These are phyloP conservation scores for Hexactinellida sp. DNA, from an alignment of 37 sponge, comb jelly and placozoan genomes.

Conservation along the genomic window DNA sequence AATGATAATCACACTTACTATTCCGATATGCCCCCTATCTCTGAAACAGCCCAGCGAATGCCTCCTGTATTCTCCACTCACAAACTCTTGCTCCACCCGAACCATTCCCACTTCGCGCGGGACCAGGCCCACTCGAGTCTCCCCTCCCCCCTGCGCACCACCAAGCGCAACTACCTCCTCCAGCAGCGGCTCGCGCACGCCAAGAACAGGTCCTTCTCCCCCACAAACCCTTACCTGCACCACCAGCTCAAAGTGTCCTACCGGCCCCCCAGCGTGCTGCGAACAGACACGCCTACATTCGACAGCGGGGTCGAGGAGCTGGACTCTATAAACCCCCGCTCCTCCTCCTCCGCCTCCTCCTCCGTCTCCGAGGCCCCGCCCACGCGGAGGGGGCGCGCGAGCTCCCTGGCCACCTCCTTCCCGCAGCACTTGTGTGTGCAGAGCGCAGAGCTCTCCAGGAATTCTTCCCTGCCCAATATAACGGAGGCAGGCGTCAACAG, in stretches of 20 bases:
- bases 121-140: not conserved
- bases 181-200: not conserved
- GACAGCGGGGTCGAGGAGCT: not conserved
- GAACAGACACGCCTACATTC: not conserved
- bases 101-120: not conserved
- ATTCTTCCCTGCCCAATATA: not conserved
- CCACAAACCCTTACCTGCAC: not conserved
- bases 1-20: conserved; percentile 2
- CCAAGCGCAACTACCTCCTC: not conserved
- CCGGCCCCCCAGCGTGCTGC: not conserved
- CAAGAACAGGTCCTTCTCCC: not conserved
- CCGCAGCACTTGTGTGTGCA: not conserved
- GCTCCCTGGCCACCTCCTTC: not conserved
- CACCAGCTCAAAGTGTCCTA: not conserved
- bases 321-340: not conserved
- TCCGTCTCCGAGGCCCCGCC: not conserved
- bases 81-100: not conserved
- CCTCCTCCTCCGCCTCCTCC: conserved; percentile 1
- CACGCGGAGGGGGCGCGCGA: not conserved
- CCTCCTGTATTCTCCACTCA: not conserved
- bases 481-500: not conserved
- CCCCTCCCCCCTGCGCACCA: not conserved
- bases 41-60: not conserved
- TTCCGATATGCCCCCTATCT: not conserved
- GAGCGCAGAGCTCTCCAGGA: not conserved